phyloP scores from a whole-genome alignment of 2,888 invertebrate genomes.

The Trissolcus brochymenae region DNA sequence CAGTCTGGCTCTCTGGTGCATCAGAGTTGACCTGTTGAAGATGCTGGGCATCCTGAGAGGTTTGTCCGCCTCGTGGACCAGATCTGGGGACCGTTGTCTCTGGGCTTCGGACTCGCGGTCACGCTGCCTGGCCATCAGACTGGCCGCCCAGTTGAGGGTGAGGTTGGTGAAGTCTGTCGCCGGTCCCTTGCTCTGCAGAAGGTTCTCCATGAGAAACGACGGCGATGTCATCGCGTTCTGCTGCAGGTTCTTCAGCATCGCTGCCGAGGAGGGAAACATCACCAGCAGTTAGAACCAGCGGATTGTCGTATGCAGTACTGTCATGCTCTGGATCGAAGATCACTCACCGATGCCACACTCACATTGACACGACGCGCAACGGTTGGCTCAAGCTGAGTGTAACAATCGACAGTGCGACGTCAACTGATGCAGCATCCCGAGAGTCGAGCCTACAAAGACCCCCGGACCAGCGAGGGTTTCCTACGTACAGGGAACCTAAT shows the following conservation, averaged over 20 bases:
- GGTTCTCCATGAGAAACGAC: constrained; percentile 81
- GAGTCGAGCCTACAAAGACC: constrained; percentile 68
- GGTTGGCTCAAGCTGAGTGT: constrained; percentile 54
- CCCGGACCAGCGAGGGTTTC: constrained; percentile 51
- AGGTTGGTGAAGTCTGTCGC: constrained; percentile 76
- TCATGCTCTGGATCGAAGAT: constrained; percentile 31
- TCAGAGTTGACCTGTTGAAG: constrained; percentile 40
- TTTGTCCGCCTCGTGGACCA: constrained; percentile 50
- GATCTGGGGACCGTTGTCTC: constrained; percentile 62
- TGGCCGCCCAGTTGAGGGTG: constrained; percentile 78
- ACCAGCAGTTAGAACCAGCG: constrained; percentile 39
- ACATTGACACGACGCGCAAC: constrained; percentile 27
- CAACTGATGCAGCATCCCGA: constrained; percentile 70
- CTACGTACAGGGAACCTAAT: constrained; percentile 24
- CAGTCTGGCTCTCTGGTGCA: constrained; percentile 49
- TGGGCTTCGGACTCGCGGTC: constrained; percentile 69
- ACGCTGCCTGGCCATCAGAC: constrained; percentile 71
- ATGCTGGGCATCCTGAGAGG: constrained; percentile 45
- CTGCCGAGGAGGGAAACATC: constrained; percentile 75
- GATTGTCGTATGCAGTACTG: constrained; percentile 3
- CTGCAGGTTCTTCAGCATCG: constrained; percentile 75
- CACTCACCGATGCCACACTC: constrained; percentile 24
- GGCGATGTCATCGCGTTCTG: constrained; percentile 79
- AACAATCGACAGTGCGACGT: constrained; percentile 67
- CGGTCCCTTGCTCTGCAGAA: constrained; percentile 79